Base-by-base conservation (phyloP, 1,140 invertebrate species). In the Apocrypta bakeri region DNA sequence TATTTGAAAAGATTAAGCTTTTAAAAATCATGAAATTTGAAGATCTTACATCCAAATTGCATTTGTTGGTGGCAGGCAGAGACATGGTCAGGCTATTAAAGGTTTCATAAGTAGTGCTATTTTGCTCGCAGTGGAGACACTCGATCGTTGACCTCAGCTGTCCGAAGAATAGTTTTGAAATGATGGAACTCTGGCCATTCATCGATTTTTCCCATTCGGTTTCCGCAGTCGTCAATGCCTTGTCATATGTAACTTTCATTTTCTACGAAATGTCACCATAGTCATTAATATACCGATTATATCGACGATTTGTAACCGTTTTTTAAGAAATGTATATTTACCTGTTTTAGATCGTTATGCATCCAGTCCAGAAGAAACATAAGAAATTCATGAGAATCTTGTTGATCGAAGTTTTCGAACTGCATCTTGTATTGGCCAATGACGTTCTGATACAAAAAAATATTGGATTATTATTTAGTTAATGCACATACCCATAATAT, bases 361-460 rank as follows among this genome's bases (percentile, higher is more conserved):
- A 99, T 93, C 93, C 96, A 97, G 87, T 98, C 97, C 90, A 99
- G 94, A 4, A 99, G 92, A 86, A 98, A 97, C 24, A 96, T 96
- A 1, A 99, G 93, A 89, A 99, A 98, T 90, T 99, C 98, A 89
- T 99, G 98, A 0, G 98, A 97, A 90, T 99, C 98, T 90, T 99
- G 98, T 88, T 99, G 98, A 81, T 97, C 95, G 85, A 94, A 94
- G 33, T 95, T 96, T 77, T 95, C 94, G 92, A 98, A 99, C 85
- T 95, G 94, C 74, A 95, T 92, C 87, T 96, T 94, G 85, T 95
- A 95, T 82, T 95, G 94, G 14, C 96, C 96, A 66, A 97, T 94
- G 21, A 94, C 94, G 84, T 93, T 93, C 95, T 96, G 8, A n/a
- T n/a, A n/a, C n/a, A n/a, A n/a, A n/a, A n/a, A n/a, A n/a, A n/a